These are phyloP conservation scores for Orchesella flavescens DNA, from an alignment of 2,888 invertebrate genomes.

Conservation along the genomic window DNA sequence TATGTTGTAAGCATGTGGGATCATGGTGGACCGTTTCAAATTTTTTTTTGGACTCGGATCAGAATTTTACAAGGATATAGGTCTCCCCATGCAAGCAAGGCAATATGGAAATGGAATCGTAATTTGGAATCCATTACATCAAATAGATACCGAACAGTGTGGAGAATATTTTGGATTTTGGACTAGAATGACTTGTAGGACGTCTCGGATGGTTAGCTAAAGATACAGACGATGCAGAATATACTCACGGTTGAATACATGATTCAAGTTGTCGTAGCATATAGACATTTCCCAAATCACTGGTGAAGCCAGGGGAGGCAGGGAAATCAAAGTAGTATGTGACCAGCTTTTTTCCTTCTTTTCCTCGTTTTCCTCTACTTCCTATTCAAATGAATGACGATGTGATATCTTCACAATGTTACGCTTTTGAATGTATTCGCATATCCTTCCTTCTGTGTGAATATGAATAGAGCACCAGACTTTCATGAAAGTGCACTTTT, in stretches of 20 bases:
- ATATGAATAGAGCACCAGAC: neutral
- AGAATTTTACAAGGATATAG: constrained; percentile 54
- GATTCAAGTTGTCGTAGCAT: constrained; percentile 12
- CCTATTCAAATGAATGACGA: neutral
- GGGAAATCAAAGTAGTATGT: neutral
- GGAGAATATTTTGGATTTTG: neutral
- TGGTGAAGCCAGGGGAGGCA: neutral
- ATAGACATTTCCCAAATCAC: constrained; percentile 17
- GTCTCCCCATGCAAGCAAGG: constrained; percentile 48
- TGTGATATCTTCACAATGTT: neutral
- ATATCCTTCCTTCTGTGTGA: neutral
- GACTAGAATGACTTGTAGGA: too few relatives aligned
- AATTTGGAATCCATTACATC: constrained; percentile 39
- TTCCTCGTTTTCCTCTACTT: neutral
- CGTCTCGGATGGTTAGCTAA: too few relatives aligned
- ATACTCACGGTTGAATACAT: too few relatives aligned
- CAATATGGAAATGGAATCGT: constrained; percentile 3
- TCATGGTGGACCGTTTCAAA: constrained; percentile 49
- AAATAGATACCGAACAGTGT: constrained; percentile 1
- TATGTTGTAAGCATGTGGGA: constrained; percentile 2
- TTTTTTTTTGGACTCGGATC: constrained; percentile 49
- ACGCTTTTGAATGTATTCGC: neutral
- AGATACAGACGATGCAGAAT: too few relatives aligned
- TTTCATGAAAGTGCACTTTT: neutral
- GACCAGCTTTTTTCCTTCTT: neutral